Evolutionary conservation across 37 sponge, comb jelly and placozoan species (phyloP).

Genomic region (Theonella swinhoei): DNA sequence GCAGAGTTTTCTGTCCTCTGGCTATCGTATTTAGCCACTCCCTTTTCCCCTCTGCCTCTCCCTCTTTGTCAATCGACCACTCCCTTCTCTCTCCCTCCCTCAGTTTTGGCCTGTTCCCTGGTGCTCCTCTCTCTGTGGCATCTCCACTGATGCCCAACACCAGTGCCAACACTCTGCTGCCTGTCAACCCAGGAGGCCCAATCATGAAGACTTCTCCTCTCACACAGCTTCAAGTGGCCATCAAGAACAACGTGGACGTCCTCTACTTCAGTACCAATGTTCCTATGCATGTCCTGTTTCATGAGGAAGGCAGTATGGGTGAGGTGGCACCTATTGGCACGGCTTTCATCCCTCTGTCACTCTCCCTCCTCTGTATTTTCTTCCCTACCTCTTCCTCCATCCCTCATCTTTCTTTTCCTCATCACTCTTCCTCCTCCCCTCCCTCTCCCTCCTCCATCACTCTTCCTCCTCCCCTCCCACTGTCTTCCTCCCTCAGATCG

Average conservation of each 20-base stretch:
- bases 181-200: slow-evolving; percentile 66
- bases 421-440: too few relatives aligned
- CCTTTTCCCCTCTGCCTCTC: slow-evolving; percentile 13
- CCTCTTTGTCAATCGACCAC: background rate
- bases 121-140: slow-evolving; percentile 58
- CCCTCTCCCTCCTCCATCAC: too few relatives aligned
- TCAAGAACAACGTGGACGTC: slow-evolving; percentile 94
- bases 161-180: slow-evolving; percentile 65
- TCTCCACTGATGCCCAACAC: slow-evolving; percentile 78
- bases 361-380: background rate
- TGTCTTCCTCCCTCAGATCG: slow-evolving; percentile 75
- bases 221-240: slow-evolving; percentile 84
- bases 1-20: background rate
- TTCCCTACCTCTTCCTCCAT: background rate
- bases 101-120: slow-evolving; percentile 93
- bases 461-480: too few relatives aligned
- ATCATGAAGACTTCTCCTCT: slow-evolving; percentile 93
- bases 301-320: slow-evolving; percentile 89
- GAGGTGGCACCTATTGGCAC: background rate
- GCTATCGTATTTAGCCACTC: background rate
- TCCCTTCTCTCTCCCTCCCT: background rate
- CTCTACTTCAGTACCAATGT: slow-evolving; percentile 75
- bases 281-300: slow-evolving; percentile 63
- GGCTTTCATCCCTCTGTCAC: background rate
- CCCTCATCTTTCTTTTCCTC: too few relatives aligned